Conservation (phyloP, 2,888 invertebrate species). For the Mechanitis mazaeus region DNA sequence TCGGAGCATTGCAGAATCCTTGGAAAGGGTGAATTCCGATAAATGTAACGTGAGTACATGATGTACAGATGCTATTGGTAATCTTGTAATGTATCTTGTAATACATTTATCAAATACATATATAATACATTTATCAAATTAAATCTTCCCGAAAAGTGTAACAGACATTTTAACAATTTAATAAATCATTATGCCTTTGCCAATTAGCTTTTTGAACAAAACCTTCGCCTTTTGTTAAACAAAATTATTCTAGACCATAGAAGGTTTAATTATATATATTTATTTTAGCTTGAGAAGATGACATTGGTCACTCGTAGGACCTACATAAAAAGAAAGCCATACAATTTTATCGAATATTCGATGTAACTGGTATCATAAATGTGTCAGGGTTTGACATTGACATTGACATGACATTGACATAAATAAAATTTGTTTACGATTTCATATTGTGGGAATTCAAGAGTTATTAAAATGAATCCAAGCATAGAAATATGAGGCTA, state of each 20-base stretch:
- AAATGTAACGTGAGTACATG: no score
- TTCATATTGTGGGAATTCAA: conserved; percentile 4
- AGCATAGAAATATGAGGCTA: conserved; percentile 4
- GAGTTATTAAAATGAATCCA: conserved; percentile 17
- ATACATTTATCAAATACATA: no score
- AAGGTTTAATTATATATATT: no score
- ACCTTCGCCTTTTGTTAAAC: neutral
- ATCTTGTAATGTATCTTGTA: no score
- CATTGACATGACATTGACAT: neutral
- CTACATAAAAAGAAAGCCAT: neutral
- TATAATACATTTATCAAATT: no score
- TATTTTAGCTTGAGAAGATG: neutral
- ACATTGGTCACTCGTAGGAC: neutral
- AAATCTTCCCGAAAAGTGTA: no score
- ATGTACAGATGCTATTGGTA: no score
- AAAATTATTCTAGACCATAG: neutral
- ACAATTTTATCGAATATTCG: neutral
- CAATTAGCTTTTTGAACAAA: no score
- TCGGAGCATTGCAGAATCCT: no score
- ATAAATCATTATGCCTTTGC: no score
- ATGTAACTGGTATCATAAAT: neutral
- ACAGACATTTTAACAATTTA: no score
- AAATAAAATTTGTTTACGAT: neutral
- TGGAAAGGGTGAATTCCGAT: no score
- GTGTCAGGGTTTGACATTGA: conserved; percentile 1